Percentiles rank a stretch among this genome's conserved stretches.
phyloP scores from a whole-genome alignment of 1,140 invertebrate species.

The Apis dorsata region DNA sequence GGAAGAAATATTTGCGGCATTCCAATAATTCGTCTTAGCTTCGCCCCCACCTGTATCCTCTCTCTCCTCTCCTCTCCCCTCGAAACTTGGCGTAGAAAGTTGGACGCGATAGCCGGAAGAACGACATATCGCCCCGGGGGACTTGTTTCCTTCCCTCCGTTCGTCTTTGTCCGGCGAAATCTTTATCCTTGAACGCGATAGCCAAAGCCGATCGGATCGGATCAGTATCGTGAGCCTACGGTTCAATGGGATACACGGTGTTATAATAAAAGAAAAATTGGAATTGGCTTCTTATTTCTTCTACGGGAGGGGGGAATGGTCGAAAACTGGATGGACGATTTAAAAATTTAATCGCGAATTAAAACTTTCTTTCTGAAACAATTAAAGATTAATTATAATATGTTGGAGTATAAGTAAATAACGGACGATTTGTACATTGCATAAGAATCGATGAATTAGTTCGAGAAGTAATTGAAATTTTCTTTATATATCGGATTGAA shows the following conservation, averaged over 20 bases:
- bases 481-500: too few species aligned
- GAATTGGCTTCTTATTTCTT: neutral
- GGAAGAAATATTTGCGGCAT: conserved; percentile 43
- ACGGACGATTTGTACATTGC: neutral
- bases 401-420: neutral
- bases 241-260: neutral
- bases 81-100: conserved; percentile 52
- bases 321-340: neutral
- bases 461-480: neutral
- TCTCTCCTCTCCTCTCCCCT: neutral
- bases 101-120: conserved; percentile 60
- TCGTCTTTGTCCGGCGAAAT: conserved; percentile 38
- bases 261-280: neutral
- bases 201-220: neutral
- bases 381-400: neutral
- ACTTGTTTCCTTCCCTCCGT: conserved; percentile 42
- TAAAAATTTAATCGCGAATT: conserved; percentile 33
- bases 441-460: neutral
- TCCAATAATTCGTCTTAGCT: conserved; percentile 44
- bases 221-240: neutral
- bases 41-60: conserved; percentile 35
- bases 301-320: neutral
- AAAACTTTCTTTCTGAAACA: neutral
- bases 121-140: conserved; percentile 62
- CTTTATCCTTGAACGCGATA: conserved; percentile 25